These are phyloP conservation scores for Salvelinus fontinalis DNA, from an alignment of 2,113 vertebrate genomes.

Conservation along the genomic window DNA sequence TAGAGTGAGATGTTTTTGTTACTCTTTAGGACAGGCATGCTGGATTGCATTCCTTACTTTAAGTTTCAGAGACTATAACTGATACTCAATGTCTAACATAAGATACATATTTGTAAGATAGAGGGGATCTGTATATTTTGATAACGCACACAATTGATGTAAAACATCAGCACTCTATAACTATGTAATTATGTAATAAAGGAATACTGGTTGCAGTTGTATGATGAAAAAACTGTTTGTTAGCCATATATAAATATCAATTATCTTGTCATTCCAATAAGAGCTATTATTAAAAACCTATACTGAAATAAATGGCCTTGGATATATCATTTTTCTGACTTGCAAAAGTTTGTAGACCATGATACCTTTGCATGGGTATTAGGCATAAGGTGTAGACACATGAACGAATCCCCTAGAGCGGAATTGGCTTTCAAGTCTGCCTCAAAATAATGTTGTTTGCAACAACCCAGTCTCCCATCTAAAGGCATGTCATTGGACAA, in stretches of 20 bases:
- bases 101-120: not conserved
- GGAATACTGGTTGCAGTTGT: not conserved
- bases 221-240: not conserved
- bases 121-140: constrained; percentile 16
- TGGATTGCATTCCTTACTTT: no score
- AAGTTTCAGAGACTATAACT: not conserved
- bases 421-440: no score
- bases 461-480: no score
- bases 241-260: not conserved
- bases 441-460: no score
- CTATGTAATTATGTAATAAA: constrained; percentile 8
- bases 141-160: not conserved
- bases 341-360: no score
- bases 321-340: no score
- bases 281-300: no score
- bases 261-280: not conserved
- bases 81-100: not conserved
- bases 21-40: not conserved
- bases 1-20: not conserved
- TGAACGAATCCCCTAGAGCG: no score
- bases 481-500: no score
- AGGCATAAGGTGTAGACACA: no score
- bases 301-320: not conserved
- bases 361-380: no score
- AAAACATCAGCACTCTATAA: not conserved